Evolutionary conservation across 2,797 vertebrate species (phyloP).

Genomic region (Scyliorhinus canicula): DNA sequence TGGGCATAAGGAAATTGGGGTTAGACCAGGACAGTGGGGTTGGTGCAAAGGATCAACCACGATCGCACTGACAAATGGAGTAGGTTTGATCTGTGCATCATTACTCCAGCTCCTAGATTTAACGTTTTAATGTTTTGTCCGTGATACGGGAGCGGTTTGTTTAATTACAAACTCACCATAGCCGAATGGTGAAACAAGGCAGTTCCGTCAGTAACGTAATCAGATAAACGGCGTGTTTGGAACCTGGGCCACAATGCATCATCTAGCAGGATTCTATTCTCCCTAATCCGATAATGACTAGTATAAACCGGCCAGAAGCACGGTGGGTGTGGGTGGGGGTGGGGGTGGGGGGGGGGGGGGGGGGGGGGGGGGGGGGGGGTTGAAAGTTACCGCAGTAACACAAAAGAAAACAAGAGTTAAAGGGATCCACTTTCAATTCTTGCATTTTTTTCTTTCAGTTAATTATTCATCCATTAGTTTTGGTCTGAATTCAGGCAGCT

Average conservation of each 20-base stretch:
- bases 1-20: too few relatives aligned
- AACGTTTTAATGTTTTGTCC: not conserved
- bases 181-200: not conserved
- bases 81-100: not conserved
- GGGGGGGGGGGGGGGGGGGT: not conserved
- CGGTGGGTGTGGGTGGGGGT: rapidly evolving
- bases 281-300: not conserved
- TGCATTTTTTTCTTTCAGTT: not conserved
- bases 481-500: not conserved
- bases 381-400: not conserved
- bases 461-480: not conserved
- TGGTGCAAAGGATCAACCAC: not conserved
- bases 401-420: not conserved
- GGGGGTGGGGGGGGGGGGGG: not conserved
- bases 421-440: not conserved
- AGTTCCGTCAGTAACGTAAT: not conserved
- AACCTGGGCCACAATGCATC: not conserved
- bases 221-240: not conserved
- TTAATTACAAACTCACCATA: not conserved
- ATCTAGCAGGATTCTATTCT: not conserved
- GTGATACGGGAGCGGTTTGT: not conserved
- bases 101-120: not conserved
- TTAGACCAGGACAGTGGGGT: not conserved
- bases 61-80: too few relatives aligned
- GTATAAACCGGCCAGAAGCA: not conserved